Evolutionary conservation across 2,797 vertebrate genomes (phyloP).

Genomic region (Melanotaenia parkinsoni): DNA sequence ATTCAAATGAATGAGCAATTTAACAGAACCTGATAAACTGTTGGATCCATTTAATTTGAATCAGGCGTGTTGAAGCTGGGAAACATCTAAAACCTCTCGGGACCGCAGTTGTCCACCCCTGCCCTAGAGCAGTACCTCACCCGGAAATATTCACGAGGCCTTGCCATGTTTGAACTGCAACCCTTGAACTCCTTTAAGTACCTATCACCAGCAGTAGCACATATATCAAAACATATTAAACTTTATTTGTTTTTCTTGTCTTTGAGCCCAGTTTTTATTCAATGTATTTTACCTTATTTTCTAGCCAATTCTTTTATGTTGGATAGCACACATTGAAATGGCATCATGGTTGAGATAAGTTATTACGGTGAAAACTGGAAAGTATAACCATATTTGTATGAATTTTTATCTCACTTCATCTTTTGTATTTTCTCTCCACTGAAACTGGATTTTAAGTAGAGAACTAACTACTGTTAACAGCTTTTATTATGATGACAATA

Average conservation of each 20-base stretch:
- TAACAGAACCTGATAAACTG: background rate
- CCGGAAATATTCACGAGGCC: constrained; percentile 44
- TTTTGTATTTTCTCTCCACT: constrained; percentile 34
- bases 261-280: constrained; percentile 25
- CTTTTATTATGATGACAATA: constrained; percentile 73
- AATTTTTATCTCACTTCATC: constrained; percentile 29
- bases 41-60: background rate
- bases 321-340: constrained; percentile 6
- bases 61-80: background rate
- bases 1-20: background rate
- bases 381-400: constrained; percentile 7
- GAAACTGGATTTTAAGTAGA: constrained; percentile 77
- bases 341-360: constrained; percentile 5
- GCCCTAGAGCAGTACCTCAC: constrained; percentile 55
- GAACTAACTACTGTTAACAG: constrained; percentile 79
- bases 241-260: constrained; percentile 18
- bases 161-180: constrained; percentile 20
- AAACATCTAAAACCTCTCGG: background rate
- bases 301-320: constrained; percentile 9
- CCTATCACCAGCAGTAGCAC: constrained; percentile 36
- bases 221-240: constrained; percentile 30
- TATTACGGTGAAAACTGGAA: constrained; percentile 17
- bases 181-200: constrained; percentile 36
- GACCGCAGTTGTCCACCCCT: too few relatives aligned
- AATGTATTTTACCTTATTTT: constrained; percentile 22